Percentiles rank a stretch among this genome's conserved stretches.
phyloP scores from a whole-genome alignment of 1,140 invertebrate genomes.

The Diorhabda carinulata region DNA sequence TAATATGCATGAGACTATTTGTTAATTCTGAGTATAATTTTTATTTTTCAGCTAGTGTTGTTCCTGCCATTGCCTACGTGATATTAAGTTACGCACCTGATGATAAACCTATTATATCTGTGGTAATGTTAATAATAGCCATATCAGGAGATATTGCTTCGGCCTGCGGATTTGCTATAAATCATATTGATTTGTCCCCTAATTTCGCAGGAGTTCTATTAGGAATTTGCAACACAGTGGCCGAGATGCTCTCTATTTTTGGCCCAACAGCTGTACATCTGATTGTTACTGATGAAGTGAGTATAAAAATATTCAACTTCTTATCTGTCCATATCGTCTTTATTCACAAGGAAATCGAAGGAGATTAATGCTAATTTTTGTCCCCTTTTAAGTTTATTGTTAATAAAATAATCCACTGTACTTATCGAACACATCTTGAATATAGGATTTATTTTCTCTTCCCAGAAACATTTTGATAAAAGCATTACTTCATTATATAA shows the following conservation, averaged over 20 bases:
- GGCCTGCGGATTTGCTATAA: constrained; percentile 15
- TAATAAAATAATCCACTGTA: too few relatives aligned
- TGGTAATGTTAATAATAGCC: neutral
- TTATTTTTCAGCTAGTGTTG: constrained; percentile 44
- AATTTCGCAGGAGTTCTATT: constrained; percentile 24
- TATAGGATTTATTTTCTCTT: too few relatives aligned
- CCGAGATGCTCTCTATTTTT: constrained; percentile 10
- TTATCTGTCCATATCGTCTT: too few relatives aligned
- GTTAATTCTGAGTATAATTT: constrained; percentile 53
- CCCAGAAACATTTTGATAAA: too few relatives aligned
- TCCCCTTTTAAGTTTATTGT: too few relatives aligned
- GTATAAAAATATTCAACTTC: neutral
- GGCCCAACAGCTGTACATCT: constrained; percentile 21
- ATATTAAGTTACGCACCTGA: neutral
- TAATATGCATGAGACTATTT: too few relatives aligned
- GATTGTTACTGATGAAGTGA: constrained; percentile 26
- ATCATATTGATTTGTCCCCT: constrained; percentile 25
- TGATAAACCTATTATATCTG: neutral
- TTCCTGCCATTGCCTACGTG: neutral
- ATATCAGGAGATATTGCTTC: neutral
- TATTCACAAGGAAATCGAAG: too few relatives aligned
- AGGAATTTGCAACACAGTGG: constrained; percentile 14
- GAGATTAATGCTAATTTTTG: too few relatives aligned
- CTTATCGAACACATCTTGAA: too few relatives aligned
- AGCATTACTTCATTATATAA: too few relatives aligned